Evolutionary conservation across 2,888 invertebrate species (phyloP), one percentile per base, ranked within the genome.

Genomic region (Ptychoptera contaminata): DNA sequence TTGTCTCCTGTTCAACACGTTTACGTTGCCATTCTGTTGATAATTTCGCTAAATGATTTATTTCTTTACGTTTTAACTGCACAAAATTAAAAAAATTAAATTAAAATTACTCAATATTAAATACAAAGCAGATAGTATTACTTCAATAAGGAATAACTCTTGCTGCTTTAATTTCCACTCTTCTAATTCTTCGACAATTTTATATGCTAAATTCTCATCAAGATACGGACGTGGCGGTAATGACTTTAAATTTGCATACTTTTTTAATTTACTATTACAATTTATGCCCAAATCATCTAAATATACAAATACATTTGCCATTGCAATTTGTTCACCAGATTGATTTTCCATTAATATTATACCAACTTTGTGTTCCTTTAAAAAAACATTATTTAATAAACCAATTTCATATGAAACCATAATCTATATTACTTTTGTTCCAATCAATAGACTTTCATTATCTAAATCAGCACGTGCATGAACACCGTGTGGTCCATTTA

Each of bases 161-260:
- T 79, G 76, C 54, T 82, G 77, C 23, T 71, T 68, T 48, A 75
- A 72, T 55, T 82, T 84, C 83, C 84, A 85, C 16, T 74, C 74
- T 55, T 80, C 79, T 2, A 85, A 62, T 48, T 82, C 80, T 32
- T 75, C 70, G 0, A 82, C 71, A 51, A 76, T 72, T 59, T 72
- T 73, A 16, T 70, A 62, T 1, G 66, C 65, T n/a, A 48, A 68
- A 50, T 52, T 49, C 37, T 57, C 54, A 43, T 53, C 51, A 36
- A 51, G 16, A 31, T 48, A 46, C 8, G 42, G 15, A 16, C 42
- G 38, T 9, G 43, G 37, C 15, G 43, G 40, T 32, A 32, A 3
- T 32, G 34, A 35, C 9, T 23, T 23, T 2, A 16, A 9, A 31
- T 30, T 40, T 23, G 40, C 14, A 14, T 42, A 14, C 32, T 41